A percentile compares a stretch with the other conserved stretches of the same genome.
These are phyloP conservation scores for Speoplatyrhinus poulsoni DNA, from an alignment of 2,113 vertebrate species.

Conservation along the genomic window DNA sequence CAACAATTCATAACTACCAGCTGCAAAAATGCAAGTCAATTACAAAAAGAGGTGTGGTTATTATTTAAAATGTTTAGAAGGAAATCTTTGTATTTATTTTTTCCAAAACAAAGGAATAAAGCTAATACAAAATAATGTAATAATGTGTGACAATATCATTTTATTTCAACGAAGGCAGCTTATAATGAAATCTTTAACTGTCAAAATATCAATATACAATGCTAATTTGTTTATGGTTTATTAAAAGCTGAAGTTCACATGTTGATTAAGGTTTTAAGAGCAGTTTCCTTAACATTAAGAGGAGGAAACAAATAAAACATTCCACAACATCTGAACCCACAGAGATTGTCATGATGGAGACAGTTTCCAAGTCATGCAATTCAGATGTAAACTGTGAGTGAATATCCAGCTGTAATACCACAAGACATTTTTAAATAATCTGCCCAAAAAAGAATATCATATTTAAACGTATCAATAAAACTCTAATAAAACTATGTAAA, in stretches of 20 bases:
- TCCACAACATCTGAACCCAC: slow-evolving; percentile 32
- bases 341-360: slow-evolving; percentile 60
- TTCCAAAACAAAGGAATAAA: too few relatives aligned
- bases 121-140: too few relatives aligned
- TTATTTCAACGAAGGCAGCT: too few relatives aligned
- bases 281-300: slow-evolving; percentile 2
- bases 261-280: too few relatives aligned
- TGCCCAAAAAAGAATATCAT: slow-evolving; percentile 32
- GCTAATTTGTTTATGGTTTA: too few relatives aligned
- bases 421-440: slow-evolving; percentile 44
- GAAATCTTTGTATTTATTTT: background rate
- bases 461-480: slow-evolving; percentile 54
- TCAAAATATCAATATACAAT: too few relatives aligned
- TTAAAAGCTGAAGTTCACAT: too few relatives aligned
- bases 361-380: slow-evolving; percentile 11
- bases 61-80: slow-evolving; percentile 68
- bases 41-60: slow-evolving; percentile 70
- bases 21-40: slow-evolving; percentile 74
- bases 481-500: slow-evolving; percentile 42
- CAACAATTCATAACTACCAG: slow-evolving; percentile 69
- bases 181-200: too few relatives aligned
- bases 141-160: too few relatives aligned
- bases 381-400: slow-evolving; percentile 14
- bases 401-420: slow-evolving; percentile 35
- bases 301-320: slow-evolving; percentile 15